Percentiles rank a stretch among this genome's conserved stretches.
phyloP scores from a whole-genome alignment of 1,140 invertebrate species.

The Brachionus koreanus region DNA sequence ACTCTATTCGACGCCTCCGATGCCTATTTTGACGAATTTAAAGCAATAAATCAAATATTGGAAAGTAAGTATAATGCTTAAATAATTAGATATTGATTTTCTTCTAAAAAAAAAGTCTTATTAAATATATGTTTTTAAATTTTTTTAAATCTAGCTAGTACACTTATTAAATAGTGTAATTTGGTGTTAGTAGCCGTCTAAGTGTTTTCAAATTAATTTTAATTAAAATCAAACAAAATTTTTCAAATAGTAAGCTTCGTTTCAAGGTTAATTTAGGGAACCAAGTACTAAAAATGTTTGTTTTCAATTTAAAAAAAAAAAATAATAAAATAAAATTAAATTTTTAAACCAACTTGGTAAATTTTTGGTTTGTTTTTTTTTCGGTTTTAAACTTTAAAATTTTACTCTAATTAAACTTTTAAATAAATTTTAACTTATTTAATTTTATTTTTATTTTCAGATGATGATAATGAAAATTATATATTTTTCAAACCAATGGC shows the following conservation, averaged over 20 bases:
- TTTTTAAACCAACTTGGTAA: too few relatives aligned
- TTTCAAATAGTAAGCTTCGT: background rate
- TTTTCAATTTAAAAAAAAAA: background rate
- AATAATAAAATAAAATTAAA: background rate
- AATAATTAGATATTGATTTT: slow-evolving; percentile 40
- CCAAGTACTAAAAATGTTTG: background rate
- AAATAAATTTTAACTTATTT: background rate
- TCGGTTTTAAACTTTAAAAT: too few relatives aligned
- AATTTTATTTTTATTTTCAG: background rate
- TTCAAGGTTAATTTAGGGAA: background rate
- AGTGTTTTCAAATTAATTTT: background rate
- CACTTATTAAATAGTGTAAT: background rate
- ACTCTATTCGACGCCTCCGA: background rate
- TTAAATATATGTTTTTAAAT: too few relatives aligned
- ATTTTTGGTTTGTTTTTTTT: too few relatives aligned
- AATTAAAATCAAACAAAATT: background rate
- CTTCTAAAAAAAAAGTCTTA: background rate
- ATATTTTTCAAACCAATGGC: background rate
- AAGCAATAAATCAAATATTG: slow-evolving; percentile 10
- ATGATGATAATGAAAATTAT: background rate
- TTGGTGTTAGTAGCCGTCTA: background rate
- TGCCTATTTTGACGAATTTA: background rate
- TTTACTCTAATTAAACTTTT: background rate
- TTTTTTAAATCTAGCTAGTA: background rate
- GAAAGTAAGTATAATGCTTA: slow-evolving; percentile 27